Evolutionary conservation across 2,113 vertebrate species (phyloP), one percentile per base, ranked within the genome.

Genomic region (Mesembrinibis cayennensis): DNA sequence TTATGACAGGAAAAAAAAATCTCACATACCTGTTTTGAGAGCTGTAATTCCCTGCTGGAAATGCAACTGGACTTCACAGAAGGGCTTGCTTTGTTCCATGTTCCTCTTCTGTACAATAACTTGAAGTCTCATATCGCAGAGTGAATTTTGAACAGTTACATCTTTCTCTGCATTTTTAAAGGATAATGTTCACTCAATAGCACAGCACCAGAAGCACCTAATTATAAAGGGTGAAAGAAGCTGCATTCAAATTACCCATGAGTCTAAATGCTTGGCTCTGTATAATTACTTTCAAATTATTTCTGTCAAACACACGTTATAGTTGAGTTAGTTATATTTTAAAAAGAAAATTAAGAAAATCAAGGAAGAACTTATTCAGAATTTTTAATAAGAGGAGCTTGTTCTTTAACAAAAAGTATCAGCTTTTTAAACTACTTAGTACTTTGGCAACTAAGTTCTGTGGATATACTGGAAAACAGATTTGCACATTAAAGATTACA

Each of bases 221-320:
- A 95, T 95, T 96, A 97, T 82, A 87, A 97, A 94, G 78, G 66
- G 62, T 91, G 91, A 97, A 92, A 91, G 59, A 97, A 93, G 34
- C 69, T 96, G 87, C 90, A 96, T 97, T 97, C 73, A 96, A 93
- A 97, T 97, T 97, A 97, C 80, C 83, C 89, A 87, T 70, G 94
- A 95, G 95, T 80, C 76, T 89, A 96, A 98, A 96, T 91, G 73
- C 80, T 94, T 97, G 67, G 47, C 45, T 96, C 93, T 81, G 27
- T 88, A 97, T 95, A 97, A 96, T 96, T 95, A 92, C 55, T 94
- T 96, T 91, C 72, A 96, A 96, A 92, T 97, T 96, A 97, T 96
- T 97, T 96, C 89, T 96, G 77, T 97, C 88, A 97, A 97, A 96
- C 53, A 95, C 40, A 63, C 23, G 2, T 87, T 97, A 93, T 63